These are phyloP conservation scores for Dermatophagoides farinae DNA, from an alignment of 1,140 invertebrate genomes.

Conservation along the genomic window DNA sequence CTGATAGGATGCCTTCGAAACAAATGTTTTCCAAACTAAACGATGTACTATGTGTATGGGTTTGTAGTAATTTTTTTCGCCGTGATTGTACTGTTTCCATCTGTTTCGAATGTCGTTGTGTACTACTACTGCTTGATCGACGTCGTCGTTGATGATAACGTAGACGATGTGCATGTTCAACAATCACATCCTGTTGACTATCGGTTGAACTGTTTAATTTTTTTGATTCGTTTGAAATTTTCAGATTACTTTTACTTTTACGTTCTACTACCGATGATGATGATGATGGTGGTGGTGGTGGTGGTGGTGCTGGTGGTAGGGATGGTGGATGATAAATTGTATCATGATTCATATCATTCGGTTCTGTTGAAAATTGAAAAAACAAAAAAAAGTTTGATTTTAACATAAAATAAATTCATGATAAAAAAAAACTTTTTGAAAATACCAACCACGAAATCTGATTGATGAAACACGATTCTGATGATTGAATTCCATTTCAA, in stretches of 20 bases:
- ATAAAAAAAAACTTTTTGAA: not conserved
- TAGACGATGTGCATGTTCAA: not conserved
- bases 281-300: not conserved
- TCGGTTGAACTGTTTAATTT: not conserved
- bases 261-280: no score
- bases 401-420: not conserved
- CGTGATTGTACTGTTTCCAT: not conserved
- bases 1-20: not conserved
- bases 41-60: not conserved
- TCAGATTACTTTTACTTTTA: no score
- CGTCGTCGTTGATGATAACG: not conserved
- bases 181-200: not conserved
- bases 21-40: constrained; percentile 10
- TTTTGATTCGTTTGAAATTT: no score
- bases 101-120: not conserved
- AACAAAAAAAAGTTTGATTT: not conserved
- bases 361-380: not conserved
- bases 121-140: not conserved
- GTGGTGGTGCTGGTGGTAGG: no score
- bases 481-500: not conserved
- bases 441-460: not conserved
- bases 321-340: not conserved
- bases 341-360: constrained; percentile 2
- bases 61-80: not conserved
- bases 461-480: not conserved